Conservation (phyloP, 1,140 invertebrate genomes). For the Hetaerina americana region DNA sequence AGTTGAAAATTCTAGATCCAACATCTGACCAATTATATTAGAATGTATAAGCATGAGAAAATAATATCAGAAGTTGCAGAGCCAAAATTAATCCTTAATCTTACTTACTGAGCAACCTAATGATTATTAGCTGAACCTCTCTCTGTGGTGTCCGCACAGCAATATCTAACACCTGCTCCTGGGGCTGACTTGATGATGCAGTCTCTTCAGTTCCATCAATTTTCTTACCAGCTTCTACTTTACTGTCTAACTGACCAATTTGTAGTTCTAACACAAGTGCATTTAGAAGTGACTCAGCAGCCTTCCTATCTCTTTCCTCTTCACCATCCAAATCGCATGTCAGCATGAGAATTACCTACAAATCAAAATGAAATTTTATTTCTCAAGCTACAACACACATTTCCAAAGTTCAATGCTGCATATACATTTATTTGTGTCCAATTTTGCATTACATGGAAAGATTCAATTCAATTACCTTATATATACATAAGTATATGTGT, state of each 20-base stretch:
- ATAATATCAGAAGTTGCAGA: too few relatives aligned
- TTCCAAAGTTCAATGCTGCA: too few relatives aligned
- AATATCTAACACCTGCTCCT: conserved; percentile 15
- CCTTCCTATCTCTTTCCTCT: conserved; percentile 62
- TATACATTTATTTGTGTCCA: too few relatives aligned
- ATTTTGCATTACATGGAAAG: too few relatives aligned
- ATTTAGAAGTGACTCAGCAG: conserved; percentile 59
- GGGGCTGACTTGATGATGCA: background rate
- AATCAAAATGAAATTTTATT: too few relatives aligned
- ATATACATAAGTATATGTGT: too few relatives aligned
- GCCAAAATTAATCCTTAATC: conserved; percentile 23
- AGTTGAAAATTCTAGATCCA: too few relatives aligned
- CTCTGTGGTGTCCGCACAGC: conserved; percentile 43
- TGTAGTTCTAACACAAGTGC: conserved; percentile 65
- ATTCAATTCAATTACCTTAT: too few relatives aligned
- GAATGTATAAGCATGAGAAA: too few relatives aligned
- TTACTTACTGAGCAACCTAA: conserved; percentile 57
- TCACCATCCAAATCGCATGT: conserved; percentile 77
- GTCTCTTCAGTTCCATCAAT: background rate
- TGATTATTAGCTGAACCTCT: conserved; percentile 79
- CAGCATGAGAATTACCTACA: conserved; percentile 81
- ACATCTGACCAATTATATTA: too few relatives aligned
- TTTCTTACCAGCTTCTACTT: conserved; percentile 13
- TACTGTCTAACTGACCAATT: conserved; percentile 44
- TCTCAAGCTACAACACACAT: too few relatives aligned